Percentiles rank a stretch among this genome's conserved stretches.
These are phyloP conservation scores for Andrena flavipes DNA, from an alignment of 2,888 invertebrate genomes.

Conservation along the genomic window DNA sequence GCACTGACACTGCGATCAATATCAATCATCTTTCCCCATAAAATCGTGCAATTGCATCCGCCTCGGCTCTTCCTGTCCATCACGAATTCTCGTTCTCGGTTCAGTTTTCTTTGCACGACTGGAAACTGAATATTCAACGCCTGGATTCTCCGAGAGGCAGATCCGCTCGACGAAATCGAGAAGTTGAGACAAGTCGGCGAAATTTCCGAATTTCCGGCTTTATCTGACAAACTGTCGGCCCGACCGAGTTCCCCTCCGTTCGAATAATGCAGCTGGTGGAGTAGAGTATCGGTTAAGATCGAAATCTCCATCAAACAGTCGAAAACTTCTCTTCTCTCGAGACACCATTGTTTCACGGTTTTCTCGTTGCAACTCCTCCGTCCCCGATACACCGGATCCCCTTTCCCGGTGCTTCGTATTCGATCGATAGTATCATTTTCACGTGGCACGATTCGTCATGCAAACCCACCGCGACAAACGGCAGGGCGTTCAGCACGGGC, in stretches of 20 bases:
- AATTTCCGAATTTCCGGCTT: constrained; percentile 46
- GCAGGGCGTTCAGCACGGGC: background rate
- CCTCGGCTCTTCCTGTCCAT: too few species aligned
- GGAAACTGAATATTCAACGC: background rate
- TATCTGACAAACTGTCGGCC: constrained; percentile 30
- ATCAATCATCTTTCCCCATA: too few species aligned
- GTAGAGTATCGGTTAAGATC: constrained; percentile 13
- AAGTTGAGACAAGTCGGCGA: constrained; percentile 35
- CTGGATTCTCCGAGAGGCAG: background rate
- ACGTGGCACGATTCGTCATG: constrained; percentile 9
- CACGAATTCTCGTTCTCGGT: too few species aligned
- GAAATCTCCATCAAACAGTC: constrained; percentile 5
- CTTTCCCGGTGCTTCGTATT: background rate
- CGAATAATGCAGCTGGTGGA: constrained; percentile 42
- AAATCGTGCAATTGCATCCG: too few species aligned
- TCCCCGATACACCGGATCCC: background rate
- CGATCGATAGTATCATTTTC: constrained; percentile 2
- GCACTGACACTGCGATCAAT: too few species aligned
- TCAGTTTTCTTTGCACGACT: background rate
- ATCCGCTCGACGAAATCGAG: constrained; percentile 5
- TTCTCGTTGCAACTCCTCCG: background rate
- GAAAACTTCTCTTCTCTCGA: background rate
- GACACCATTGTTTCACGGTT: constrained; percentile 4
- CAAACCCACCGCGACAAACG: constrained; percentile 3
- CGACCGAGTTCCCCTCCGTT: constrained; percentile 17